A percentile compares a stretch with the other conserved stretches of the same genome.
These are phyloP conservation scores for Plemyria rubiginata DNA, from an alignment of 2,888 invertebrate genomes.

Conservation along the genomic window DNA sequence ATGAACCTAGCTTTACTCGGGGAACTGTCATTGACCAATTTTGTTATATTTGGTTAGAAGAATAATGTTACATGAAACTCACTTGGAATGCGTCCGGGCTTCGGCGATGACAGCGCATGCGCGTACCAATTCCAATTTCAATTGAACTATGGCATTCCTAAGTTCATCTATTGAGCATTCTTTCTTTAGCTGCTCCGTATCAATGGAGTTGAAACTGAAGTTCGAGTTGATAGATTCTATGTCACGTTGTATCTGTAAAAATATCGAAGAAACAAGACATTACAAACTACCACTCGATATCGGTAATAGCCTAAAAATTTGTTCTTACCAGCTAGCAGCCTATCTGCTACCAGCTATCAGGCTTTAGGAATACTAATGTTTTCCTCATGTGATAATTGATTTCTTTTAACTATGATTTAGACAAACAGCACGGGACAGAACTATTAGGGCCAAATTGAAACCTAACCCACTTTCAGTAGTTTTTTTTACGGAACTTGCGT, in stretches of 20 bases:
- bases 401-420: too few species aligned
- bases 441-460: too few species aligned
- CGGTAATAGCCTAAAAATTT: background rate
- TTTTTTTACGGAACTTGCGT: too few species aligned
- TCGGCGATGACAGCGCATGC: conserved; percentile 77
- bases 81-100: conserved; percentile 76
- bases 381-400: too few species aligned
- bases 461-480: too few species aligned
- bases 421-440: too few species aligned
- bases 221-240: conserved; percentile 62
- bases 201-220: conserved; percentile 55
- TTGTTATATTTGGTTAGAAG: background rate
- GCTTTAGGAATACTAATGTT: too few species aligned
- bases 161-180: conserved; percentile 72
- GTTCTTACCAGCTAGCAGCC: too few species aligned
- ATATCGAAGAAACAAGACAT: background rate
- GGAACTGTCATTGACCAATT: too few species aligned
- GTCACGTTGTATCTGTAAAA: conserved; percentile 64
- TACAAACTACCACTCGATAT: background rate
- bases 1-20: too few species aligned
- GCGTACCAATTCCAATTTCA: conserved; percentile 75
- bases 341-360: too few species aligned
- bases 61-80: conserved; percentile 43
- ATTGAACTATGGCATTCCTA: conserved; percentile 65
- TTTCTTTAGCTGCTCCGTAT: conserved; percentile 63